Evolutionary conservation across 2,113 vertebrate genomes (phyloP).

Genomic region (Actenoides hombroni): DNA sequence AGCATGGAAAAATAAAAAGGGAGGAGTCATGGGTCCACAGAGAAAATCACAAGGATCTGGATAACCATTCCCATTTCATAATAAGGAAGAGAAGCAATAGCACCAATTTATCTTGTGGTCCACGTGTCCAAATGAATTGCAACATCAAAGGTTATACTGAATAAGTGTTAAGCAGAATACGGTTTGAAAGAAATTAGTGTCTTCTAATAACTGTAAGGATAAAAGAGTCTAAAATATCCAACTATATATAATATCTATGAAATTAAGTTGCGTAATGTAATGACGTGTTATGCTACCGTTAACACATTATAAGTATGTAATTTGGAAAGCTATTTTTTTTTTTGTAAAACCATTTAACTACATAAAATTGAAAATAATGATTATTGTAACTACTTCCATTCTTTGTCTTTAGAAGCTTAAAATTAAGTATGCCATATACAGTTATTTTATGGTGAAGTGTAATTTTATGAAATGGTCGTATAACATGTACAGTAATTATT

Average conservation of each 20-base stretch:
- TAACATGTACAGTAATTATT: conserved; percentile 78
- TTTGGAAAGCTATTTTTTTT: conserved; percentile 77
- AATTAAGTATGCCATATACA: conserved; percentile 77
- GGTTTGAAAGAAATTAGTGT: conserved; percentile 72
- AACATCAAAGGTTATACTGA: conserved; percentile 67
- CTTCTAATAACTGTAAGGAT: conserved; percentile 75
- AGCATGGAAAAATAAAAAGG: neutral
- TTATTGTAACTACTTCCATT: conserved; percentile 80
- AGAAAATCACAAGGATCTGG: neutral
- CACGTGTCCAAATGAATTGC: conserved; percentile 55
- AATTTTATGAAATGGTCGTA: conserved; percentile 77
- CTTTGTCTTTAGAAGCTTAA: conserved; percentile 76
- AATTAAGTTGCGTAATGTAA: conserved; percentile 81
- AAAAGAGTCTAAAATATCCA: conserved; percentile 74
- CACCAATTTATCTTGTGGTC: neutral
- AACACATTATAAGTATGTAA: conserved; percentile 79
- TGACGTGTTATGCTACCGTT: conserved; percentile 82
- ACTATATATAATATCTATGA: conserved; percentile 78
- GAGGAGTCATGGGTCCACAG: neutral
- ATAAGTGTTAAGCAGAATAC: conserved; percentile 72
- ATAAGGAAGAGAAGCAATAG: neutral
- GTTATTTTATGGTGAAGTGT: conserved; percentile 77
- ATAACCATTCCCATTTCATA: neutral
- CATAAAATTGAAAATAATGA: conserved; percentile 84
- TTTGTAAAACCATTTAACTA: conserved; percentile 83